A percentile compares a stretch with the other conserved stretches of the same genome.
Evolutionary conservation across 2,113 vertebrate species (phyloP).

Genomic region (Barnardius zonarius): DNA sequence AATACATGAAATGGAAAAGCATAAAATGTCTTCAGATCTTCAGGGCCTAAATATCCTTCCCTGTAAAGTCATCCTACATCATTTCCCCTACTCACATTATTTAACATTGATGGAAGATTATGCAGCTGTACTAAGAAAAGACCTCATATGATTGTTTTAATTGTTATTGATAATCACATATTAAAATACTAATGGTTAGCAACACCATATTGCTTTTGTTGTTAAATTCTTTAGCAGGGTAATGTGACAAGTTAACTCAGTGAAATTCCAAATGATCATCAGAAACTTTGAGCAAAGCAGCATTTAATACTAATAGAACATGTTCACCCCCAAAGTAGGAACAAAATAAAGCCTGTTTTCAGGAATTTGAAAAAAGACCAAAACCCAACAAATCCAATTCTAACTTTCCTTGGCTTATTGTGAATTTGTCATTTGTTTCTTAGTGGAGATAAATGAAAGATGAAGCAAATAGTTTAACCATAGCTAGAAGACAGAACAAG

Average conservation of each 20-base stretch:
- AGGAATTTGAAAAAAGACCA: neutral
- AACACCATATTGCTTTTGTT: neutral
- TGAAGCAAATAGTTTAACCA: neutral
- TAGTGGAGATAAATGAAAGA: neutral
- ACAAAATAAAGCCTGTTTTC: neutral
- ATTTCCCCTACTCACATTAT: neutral
- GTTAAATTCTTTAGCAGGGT: neutral
- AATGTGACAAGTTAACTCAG: neutral
- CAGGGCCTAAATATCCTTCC: neutral
- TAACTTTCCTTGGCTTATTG: neutral
- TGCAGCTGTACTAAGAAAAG: neutral
- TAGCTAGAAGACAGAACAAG: neutral
- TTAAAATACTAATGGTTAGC: neutral
- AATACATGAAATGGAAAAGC: neutral
- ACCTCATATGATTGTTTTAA: neutral
- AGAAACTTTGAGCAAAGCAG: neutral
- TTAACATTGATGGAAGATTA: neutral
- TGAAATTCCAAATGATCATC: neutral
- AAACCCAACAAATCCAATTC: neutral
- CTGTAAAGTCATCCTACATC: neutral
- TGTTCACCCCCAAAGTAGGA: neutral
- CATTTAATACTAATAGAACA: neutral
- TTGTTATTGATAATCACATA: neutral
- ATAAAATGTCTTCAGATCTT: neutral
- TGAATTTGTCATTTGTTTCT: neutral